Conservation (phyloP, 2,113 vertebrate genomes). For the Eubucco bourcierii region DNA sequence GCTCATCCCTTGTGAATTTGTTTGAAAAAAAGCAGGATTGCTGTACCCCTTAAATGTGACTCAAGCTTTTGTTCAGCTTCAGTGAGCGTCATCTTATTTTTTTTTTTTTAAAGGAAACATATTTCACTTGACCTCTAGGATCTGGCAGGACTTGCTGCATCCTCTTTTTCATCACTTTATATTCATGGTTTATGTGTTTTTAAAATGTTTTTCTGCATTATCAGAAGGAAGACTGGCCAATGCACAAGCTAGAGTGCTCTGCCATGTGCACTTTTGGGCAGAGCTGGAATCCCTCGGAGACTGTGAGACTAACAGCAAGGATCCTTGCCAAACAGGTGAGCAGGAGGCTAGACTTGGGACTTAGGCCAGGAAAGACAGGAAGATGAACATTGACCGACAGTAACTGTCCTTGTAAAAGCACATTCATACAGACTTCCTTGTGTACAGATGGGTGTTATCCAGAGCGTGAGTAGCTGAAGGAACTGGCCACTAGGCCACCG, state of each 20-base stretch:
- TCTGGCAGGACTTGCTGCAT: constrained; percentile 21
- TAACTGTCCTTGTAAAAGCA: not conserved
- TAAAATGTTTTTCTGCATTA: constrained; percentile 2
- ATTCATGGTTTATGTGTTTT: not conserved
- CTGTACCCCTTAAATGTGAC: constrained; percentile 18
- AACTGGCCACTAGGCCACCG: not conserved
- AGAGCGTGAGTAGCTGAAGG: not conserved
- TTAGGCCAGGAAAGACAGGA: constrained; percentile 19
- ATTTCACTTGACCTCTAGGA: constrained; percentile 67
- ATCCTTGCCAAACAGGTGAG: constrained; percentile 92
- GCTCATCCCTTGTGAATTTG: constrained; percentile 4
- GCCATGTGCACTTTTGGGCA: constrained; percentile 88
- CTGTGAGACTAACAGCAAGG: constrained; percentile 87
- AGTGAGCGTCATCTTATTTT: not conserved
- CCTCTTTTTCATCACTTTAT: constrained; percentile 26
- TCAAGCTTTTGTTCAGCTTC: constrained; percentile 49
- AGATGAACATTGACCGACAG: not conserved
- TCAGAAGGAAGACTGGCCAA: constrained; percentile 92
- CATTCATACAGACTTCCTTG: not conserved
- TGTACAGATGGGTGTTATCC: not conserved
- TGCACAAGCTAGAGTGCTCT: constrained; percentile 95
- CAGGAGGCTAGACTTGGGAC: not conserved
- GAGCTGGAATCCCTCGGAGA: constrained; percentile 93
- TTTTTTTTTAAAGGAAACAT: constrained; percentile 71
- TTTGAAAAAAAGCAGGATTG: constrained; percentile 25